Conservation (phyloP, 2,797 vertebrate species). For the Rhodeus uyekii region DNA sequence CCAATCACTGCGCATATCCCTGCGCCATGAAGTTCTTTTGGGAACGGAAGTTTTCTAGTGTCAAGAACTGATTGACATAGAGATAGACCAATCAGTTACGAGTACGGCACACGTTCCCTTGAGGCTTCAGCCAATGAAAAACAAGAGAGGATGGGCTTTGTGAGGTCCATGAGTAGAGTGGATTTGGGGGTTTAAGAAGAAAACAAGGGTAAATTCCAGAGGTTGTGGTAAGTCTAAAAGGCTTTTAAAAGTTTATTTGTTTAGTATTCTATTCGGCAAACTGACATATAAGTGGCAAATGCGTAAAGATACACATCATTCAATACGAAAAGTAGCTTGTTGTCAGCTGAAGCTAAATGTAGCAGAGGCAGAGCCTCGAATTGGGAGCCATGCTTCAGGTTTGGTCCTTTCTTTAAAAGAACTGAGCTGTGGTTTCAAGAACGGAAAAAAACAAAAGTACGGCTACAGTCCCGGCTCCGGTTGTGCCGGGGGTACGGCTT, state of each 20-base stretch:
- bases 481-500: not conserved
- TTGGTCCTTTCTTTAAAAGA: conserved; percentile 47
- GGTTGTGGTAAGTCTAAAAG: conserved; percentile 73
- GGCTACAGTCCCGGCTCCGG: not conserved
- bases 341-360: conserved; percentile 49
- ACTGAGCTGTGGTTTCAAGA: conserved; percentile 7
- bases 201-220: conserved; percentile 76
- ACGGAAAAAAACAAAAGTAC: not conserved
- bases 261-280: not conserved
- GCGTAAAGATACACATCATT: not conserved
- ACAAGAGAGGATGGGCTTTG: conserved; percentile 57
- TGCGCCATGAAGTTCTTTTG: conserved; percentile 63
- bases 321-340: conserved; percentile 39
- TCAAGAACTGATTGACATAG: conserved; percentile 44
- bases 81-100: conserved; percentile 11
- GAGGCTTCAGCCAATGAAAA: conserved; percentile 44
- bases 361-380: conserved; percentile 53
- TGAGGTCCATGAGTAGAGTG: conserved; percentile 72
- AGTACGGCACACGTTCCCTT: conserved; percentile 12
- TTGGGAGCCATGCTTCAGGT: conserved; percentile 48
- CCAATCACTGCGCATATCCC: conserved; percentile 46
- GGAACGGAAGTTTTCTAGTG: conserved; percentile 77
- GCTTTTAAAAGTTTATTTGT: conserved; percentile 66
- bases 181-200: conserved; percentile 79
- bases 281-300: conserved; percentile 6